A percentile compares a stretch with the other conserved stretches of the same genome.
phyloP scores from a whole-genome alignment of 2,888 invertebrate species.

The Timema podura region DNA sequence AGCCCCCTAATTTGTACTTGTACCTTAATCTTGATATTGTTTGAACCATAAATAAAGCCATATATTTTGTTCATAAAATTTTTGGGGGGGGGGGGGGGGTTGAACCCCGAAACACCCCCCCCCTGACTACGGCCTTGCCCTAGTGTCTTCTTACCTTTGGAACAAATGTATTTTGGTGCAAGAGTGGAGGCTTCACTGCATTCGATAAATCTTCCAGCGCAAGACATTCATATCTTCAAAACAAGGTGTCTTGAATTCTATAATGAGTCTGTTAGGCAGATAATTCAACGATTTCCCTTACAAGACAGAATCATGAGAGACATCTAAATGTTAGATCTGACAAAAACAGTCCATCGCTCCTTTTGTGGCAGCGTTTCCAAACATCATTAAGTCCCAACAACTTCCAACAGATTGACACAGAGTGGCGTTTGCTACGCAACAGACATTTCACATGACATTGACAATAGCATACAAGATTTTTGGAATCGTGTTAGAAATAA shows the following conservation, averaged over 20 bases:
- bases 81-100: too few relatives aligned
- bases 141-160: neutral
- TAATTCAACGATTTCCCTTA: neutral
- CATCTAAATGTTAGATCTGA: neutral
- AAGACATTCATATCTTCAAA: neutral
- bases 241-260: conserved; percentile 4
- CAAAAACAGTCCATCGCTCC: conserved; percentile 3
- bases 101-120: too few relatives aligned
- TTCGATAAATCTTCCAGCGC: neutral
- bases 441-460: neutral
- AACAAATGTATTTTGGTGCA: neutral
- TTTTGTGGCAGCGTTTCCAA: neutral
- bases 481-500: too few relatives aligned
- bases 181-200: neutral
- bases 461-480: neutral
- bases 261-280: neutral
- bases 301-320: neutral
- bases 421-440: neutral
- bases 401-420: neutral
- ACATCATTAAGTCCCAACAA: neutral
- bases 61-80: too few relatives aligned
- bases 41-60: too few relatives aligned
- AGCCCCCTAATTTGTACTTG: too few relatives aligned
- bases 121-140: too few relatives aligned
- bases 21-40: too few relatives aligned